Base-by-base conservation (phyloP, 2,888 invertebrate genomes). In the Tolmerus cingulatus region DNA sequence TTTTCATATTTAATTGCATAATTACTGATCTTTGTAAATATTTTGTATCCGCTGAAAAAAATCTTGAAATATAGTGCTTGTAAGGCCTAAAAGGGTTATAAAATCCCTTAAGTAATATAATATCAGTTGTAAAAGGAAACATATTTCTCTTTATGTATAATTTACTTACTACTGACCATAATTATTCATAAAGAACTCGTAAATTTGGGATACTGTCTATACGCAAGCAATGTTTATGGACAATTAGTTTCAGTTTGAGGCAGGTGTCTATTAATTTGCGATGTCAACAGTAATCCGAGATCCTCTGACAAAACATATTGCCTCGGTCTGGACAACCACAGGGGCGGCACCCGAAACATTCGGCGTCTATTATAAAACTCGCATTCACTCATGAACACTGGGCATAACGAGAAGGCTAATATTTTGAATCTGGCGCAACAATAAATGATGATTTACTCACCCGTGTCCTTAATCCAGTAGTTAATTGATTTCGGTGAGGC, bases 401-500 rank as follows among this genome's bases (percentile, higher is more conserved):
- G 34, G 27, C 55, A 82, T 55, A 84, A 43, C 23, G 34, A 34
- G 46, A 74, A 86, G 74, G 85, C 74, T 78, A 74, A 66, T 77
- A 88, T 87, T 87, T 87, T 78, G 81, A 84, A 87, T 87, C 85
- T 84, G 87, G 57, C 82, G 81, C 81, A 85, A 77, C 85, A 77
- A 85, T 78, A 86, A 88, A 88, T 87, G 88, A 87, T 87, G 86
- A 88, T 88, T 87, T 87, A 92, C 95, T 95, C 94, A 97, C 97
- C 96, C 90, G 95, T 95, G 93, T 97, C 97, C 93, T 96, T 95
- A 91, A 96, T 95, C 97, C 97, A 97, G 93, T 97, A 97, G 94
- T 97, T 97, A 93, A 97, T 97, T 90, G 97, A 96, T 93, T 96
- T 97, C 79, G 97, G 97, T 89, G 96, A 97, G 79, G 97, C 97